phyloP scores from a whole-genome alignment of 2,113 vertebrate species.

The Lates calcarifer region DNA sequence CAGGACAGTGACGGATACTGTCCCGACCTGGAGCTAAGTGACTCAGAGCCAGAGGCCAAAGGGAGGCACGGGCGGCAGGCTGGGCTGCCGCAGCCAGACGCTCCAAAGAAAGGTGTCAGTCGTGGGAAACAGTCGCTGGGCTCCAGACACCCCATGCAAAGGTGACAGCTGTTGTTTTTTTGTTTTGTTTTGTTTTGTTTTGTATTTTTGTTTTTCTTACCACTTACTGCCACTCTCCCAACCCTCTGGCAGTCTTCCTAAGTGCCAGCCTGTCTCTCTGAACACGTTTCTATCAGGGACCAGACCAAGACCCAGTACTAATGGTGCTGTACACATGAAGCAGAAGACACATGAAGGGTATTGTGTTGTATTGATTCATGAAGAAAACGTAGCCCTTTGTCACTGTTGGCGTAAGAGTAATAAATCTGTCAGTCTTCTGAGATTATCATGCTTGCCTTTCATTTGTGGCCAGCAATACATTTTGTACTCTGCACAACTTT shows the following conservation, averaged over 20 bases:
- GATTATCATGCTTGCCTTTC: slow-evolving; percentile 38
- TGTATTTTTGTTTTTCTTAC: background rate
- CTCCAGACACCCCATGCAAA: slow-evolving; percentile 89
- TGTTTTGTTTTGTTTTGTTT: background rate
- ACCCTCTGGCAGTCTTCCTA: slow-evolving; percentile 40
- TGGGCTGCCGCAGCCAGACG: slow-evolving; percentile 77
- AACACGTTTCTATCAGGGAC: slow-evolving; percentile 37
- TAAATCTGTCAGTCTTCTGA: slow-evolving; percentile 23
- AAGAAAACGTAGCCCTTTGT: background rate
- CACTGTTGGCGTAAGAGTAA: slow-evolving; percentile 12
- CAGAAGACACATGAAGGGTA: background rate
- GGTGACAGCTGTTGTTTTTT: slow-evolving; percentile 87
- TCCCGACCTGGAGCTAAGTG: slow-evolving; percentile 95
- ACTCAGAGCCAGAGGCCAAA: slow-evolving; percentile 94
- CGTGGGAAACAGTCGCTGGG: slow-evolving; percentile 87
- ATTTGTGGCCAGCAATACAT: slow-evolving; percentile 28
- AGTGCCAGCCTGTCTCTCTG: slow-evolving; percentile 47
- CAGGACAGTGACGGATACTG: slow-evolving; percentile 97
- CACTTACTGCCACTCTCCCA: slow-evolving; percentile 11
- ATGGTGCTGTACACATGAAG: slow-evolving; percentile 2
- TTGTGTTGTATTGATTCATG: background rate
- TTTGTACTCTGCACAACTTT: slow-evolving; percentile 49
- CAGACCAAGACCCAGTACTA: background rate
- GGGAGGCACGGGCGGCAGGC: slow-evolving; percentile 85
- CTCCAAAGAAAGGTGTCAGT: slow-evolving; percentile 71